A percentile compares a stretch with the other conserved stretches of the same genome.
These are phyloP conservation scores for Encarsia formosa DNA, from an alignment of 2,888 invertebrate species.

Conservation along the genomic window DNA sequence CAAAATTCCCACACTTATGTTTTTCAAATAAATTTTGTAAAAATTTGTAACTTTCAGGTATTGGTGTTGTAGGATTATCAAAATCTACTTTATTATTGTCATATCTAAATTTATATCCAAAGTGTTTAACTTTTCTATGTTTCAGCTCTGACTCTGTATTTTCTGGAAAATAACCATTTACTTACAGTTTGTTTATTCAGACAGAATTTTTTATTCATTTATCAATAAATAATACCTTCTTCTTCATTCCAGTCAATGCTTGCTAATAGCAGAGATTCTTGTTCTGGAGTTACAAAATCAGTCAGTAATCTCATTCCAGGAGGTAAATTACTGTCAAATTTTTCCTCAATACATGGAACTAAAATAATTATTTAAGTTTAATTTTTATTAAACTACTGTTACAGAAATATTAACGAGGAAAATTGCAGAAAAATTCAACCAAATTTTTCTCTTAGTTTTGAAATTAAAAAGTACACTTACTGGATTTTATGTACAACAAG, in stretches of 20 bases:
- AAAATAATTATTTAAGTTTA: slow-evolving; percentile 1
- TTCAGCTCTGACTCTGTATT: slow-evolving; percentile 57
- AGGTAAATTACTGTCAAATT: slow-evolving; percentile 53
- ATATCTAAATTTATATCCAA: slow-evolving; percentile 88
- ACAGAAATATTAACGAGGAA: not conserved
- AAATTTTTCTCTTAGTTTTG: not conserved
- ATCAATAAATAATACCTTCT: slow-evolving; percentile 33
- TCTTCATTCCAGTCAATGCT: slow-evolving; percentile 56
- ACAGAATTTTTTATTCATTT: not conserved
- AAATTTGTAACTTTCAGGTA: slow-evolving; percentile 68
- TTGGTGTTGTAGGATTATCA: slow-evolving; percentile 61
- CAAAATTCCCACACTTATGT: slow-evolving; percentile 49
- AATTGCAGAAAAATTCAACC: slow-evolving; percentile 27
- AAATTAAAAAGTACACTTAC: slow-evolving; percentile 48
- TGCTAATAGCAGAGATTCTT: slow-evolving; percentile 62
- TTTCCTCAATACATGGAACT: slow-evolving; percentile 18
- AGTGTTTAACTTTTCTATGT: slow-evolving; percentile 83
- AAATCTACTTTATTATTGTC: slow-evolving; percentile 80
- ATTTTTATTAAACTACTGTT: not conserved
- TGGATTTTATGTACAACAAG: slow-evolving; percentile 61
- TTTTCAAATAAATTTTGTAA: slow-evolving; percentile 60
- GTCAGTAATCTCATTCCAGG: slow-evolving; percentile 66
- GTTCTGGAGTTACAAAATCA: slow-evolving; percentile 67
- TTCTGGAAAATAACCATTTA: not conserved
- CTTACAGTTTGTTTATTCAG: not conserved